These are phyloP conservation scores for Spatula clypeata DNA, from an alignment of 2,797 vertebrate genomes.

Conservation along the genomic window DNA sequence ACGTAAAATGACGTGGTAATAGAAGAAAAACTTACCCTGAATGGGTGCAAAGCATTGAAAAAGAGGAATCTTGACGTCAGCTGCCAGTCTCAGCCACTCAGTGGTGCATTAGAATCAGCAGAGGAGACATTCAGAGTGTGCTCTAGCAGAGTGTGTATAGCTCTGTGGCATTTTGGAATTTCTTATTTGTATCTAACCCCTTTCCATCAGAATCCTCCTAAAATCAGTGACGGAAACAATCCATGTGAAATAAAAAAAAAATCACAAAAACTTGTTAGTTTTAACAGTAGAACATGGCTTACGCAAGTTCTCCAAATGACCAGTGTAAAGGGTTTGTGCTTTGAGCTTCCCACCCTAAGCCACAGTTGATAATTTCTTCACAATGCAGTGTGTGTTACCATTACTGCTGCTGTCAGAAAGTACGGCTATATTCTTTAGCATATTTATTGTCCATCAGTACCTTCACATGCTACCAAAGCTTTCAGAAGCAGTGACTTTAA, in stretches of 20 bases:
- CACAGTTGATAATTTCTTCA: neutral
- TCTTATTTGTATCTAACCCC: slow-evolving; percentile 27
- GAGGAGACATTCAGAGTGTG: neutral
- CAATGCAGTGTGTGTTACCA: rapidly evolving
- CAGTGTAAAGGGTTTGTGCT: neutral
- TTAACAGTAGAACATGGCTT: neutral
- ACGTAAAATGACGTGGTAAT: too few species aligned
- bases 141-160: neutral
- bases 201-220: neutral
- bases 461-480: neutral
- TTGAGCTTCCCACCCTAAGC: neutral
- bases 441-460: neutral
- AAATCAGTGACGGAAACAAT: slow-evolving; percentile 31
- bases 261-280: neutral
- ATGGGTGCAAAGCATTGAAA: too few species aligned
- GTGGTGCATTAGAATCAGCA: neutral
- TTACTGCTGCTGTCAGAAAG: neutral
- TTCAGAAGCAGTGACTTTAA: neutral
- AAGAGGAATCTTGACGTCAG: too few species aligned
- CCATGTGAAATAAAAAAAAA: neutral
- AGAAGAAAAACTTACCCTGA: too few species aligned
- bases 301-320: neutral
- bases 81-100: too few species aligned
- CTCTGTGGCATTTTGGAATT: neutral
- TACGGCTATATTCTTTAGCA: neutral